Percentiles rank a stretch among this genome's conserved stretches.
phyloP scores from a whole-genome alignment of 2,113 vertebrate species.

The Bos javanicus region DNA sequence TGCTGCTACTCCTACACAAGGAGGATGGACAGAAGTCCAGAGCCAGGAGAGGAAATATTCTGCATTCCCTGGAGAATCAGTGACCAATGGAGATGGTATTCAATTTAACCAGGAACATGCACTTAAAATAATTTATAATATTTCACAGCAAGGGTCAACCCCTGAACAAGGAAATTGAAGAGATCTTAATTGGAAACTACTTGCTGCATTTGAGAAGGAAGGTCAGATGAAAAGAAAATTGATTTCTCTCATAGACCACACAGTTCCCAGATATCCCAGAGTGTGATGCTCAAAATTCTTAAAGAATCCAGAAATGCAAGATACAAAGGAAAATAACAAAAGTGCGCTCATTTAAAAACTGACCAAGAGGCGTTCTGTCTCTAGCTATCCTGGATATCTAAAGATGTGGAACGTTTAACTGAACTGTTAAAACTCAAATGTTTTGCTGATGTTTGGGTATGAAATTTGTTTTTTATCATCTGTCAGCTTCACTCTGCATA shows the following conservation, averaged over 20 bases:
- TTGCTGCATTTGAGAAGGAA: not conserved
- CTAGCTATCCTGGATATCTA: not conserved
- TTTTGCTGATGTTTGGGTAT: not conserved
- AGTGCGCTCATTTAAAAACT: not conserved
- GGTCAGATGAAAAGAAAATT: conserved; percentile 17
- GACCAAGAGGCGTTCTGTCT: not conserved
- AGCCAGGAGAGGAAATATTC: not conserved
- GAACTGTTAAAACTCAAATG: not conserved
- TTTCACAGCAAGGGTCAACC: conserved; percentile 23
- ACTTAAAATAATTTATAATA: conserved; percentile 24
- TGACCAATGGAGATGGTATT: not conserved
- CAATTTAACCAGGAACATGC: not conserved
- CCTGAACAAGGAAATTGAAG: conserved; percentile 22
- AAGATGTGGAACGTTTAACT: conserved; percentile 6
- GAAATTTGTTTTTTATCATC: not conserved
- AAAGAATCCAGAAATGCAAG: not conserved
- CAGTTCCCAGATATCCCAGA: conserved; percentile 3
- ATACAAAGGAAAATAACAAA: not conserved
- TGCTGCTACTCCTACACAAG: not conserved
- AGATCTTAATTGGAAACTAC: not conserved
- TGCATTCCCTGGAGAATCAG: not conserved
- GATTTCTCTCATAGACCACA: conserved; percentile 7
- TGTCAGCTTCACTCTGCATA: not conserved
- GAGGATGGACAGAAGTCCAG: not conserved
- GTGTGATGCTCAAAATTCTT: not conserved